phyloP scores from a whole-genome alignment of 37 sponge, comb jelly and placozoan genomes.

The Cladorhizidae sp. region DNA sequence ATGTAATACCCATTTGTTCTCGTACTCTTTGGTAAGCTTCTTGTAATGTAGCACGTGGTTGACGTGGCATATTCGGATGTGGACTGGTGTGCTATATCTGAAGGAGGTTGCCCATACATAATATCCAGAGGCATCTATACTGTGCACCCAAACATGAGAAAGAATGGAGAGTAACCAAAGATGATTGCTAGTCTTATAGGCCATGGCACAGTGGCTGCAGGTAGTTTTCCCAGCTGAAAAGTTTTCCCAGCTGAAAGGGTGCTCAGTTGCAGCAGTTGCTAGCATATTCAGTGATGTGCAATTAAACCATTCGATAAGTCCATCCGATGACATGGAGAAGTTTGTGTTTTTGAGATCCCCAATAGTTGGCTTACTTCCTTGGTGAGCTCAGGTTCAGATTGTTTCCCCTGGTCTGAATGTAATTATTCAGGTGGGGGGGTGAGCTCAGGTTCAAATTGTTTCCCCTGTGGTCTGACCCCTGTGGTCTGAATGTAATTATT shows the following conservation, averaged over 20 bases:
- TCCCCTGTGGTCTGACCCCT: too few relatives aligned
- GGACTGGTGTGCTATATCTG: background rate
- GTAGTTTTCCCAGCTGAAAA: conserved; percentile 33
- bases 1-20: background rate
- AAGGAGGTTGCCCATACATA: conserved; percentile 1
- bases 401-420: too few relatives aligned
- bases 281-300: too few relatives aligned
- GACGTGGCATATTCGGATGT: background rate
- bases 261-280: too few relatives aligned
- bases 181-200: conserved; percentile 53
- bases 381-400: too few relatives aligned
- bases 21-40: too few relatives aligned
- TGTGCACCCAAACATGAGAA: conserved; percentile 60
- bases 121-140: conserved; percentile 34
- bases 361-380: conserved; percentile 39
- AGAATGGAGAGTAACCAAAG: conserved; percentile 17
- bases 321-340: conserved; percentile 69
- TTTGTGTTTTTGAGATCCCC: conserved; percentile 34
- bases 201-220: conserved; percentile 39
- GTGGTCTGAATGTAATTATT: conserved; percentile 54
- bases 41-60: background rate
- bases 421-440: too few relatives aligned
- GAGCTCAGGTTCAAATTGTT: too few relatives aligned
- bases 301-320: conserved; percentile 62
- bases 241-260: conserved; percentile 13